These are phyloP conservation scores for Condylostylus longicornis DNA, from an alignment of 1,140 invertebrate genomes.

Conservation along the genomic window DNA sequence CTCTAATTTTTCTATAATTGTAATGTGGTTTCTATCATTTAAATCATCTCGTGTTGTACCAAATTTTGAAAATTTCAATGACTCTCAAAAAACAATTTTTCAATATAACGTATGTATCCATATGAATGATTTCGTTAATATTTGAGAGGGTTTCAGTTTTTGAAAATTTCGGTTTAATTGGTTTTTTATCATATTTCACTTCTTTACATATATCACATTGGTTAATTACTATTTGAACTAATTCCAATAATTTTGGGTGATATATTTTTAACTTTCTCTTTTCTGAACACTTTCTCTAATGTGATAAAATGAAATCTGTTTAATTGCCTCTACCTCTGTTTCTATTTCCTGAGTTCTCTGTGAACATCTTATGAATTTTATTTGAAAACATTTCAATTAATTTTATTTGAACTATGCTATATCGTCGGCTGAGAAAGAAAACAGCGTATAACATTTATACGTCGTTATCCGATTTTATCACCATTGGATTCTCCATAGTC, in stretches of 20 bases:
- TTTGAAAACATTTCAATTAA: conserved; percentile 9
- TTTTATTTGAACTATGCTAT: conserved; percentile 9
- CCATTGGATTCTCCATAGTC: too few relatives aligned
- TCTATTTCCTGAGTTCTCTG: conserved; percentile 8
- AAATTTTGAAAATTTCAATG: conserved; percentile 8
- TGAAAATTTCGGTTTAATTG: conserved; percentile 8
- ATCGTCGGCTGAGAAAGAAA: too few relatives aligned
- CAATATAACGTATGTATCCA: conserved; percentile 6
- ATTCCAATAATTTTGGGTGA: conserved; percentile 2
- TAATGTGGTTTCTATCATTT: conserved; percentile 5
- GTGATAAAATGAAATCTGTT: conserved; percentile 11
- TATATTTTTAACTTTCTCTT: conserved; percentile 7
- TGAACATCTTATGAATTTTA: conserved; percentile 10
- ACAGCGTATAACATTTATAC: too few relatives aligned
- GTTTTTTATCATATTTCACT: conserved; percentile 9
- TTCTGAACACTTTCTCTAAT: conserved; percentile 5
- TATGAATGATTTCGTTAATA: conserved; percentile 7
- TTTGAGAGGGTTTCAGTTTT: conserved; percentile 9
- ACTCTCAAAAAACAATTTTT: conserved; percentile 6
- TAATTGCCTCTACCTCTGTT: conserved; percentile 8
- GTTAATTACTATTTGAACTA: conserved; percentile 5
- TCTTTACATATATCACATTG: conserved; percentile 7
- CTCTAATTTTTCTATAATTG: conserved; percentile 6
- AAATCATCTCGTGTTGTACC: not conserved
- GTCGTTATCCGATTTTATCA: too few relatives aligned